Evolutionary conservation across 1,140 invertebrate species (phyloP).

Genomic region (Phthorimaea operculella): DNA sequence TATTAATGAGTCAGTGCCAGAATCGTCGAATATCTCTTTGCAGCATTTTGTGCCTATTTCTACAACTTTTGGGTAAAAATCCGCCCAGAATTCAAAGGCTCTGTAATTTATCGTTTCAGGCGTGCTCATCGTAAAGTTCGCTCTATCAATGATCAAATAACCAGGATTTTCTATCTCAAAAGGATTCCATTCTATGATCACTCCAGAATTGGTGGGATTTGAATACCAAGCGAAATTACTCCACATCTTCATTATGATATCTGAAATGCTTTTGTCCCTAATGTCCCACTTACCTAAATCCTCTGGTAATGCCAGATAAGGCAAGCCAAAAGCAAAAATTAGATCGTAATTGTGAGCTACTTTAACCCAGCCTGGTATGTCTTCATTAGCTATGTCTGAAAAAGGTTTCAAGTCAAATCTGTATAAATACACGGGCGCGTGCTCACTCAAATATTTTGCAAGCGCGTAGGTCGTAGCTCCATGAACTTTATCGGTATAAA

Average conservation of each 20-base stretch:
- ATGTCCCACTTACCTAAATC: constrained; percentile 74
- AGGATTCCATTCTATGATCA: constrained; percentile 78
- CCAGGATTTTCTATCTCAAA: constrained; percentile 73
- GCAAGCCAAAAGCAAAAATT: constrained; percentile 81
- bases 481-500: constrained; percentile 79
- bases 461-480: constrained; percentile 75
- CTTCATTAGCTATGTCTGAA: constrained; percentile 70
- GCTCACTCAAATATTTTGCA: constrained; percentile 72
- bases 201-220: constrained; percentile 74
- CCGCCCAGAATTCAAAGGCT: constrained; percentile 82
- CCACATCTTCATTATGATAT: constrained; percentile 81
- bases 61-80: constrained; percentile 80
- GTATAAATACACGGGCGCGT: constrained; percentile 73
- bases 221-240: constrained; percentile 78
- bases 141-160: constrained; percentile 76
- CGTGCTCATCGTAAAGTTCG: constrained; percentile 78
- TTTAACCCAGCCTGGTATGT: constrained; percentile 77
- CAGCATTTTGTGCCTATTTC: constrained; percentile 77
- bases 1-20: constrained; percentile 29
- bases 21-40: constrained; percentile 66
- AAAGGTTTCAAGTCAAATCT: constrained; percentile 80
- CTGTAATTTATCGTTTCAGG: constrained; percentile 75
- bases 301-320: constrained; percentile 70
- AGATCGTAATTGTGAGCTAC: constrained; percentile 84
- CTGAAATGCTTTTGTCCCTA: constrained; percentile 79